Percentiles rank a stretch among this genome's conserved stretches.
Evolutionary conservation across 2,797 vertebrate species (phyloP).

Genomic region (Anabas testudineus): DNA sequence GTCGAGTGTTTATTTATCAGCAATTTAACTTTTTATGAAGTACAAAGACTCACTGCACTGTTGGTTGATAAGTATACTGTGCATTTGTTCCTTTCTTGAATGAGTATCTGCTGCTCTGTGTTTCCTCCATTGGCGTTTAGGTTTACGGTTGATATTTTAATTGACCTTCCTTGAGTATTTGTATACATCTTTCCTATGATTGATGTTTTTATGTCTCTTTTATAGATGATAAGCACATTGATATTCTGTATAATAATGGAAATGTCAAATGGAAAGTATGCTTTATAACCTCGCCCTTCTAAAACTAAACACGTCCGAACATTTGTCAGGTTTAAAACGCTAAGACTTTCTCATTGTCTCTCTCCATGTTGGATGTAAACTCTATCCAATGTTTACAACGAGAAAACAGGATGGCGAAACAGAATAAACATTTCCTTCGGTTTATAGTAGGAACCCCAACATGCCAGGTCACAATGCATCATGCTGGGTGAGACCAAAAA

Average conservation of each 20-base stretch:
- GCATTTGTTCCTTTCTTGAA: background rate
- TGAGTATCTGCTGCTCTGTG: background rate
- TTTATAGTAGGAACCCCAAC: slow-evolving; percentile 34
- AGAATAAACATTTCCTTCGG: slow-evolving; percentile 55
- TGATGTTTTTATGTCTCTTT: background rate
- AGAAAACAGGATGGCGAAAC: slow-evolving; percentile 49
- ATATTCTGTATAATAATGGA: no score
- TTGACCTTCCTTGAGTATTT: background rate
- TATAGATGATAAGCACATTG: no score
- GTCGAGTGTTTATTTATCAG: slow-evolving; percentile 2
- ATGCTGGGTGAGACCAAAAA: slow-evolving; percentile 50
- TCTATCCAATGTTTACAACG: slow-evolving; percentile 30
- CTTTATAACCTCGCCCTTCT: background rate
- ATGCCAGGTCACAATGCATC: slow-evolving; percentile 50
- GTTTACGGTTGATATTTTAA: background rate
- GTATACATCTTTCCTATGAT: background rate
- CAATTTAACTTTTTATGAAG: slow-evolving; percentile 6
- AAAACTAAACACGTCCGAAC: background rate
- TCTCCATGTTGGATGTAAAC: slow-evolving; percentile 5
- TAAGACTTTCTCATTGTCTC: background rate
- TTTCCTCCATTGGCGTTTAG: background rate
- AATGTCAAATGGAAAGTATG: no score
- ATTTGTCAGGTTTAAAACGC: slow-evolving; percentile 4
- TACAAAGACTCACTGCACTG: slow-evolving; percentile 4
- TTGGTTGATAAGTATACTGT: background rate